These are phyloP conservation scores for Hyperoplus lanceolatus DNA, from an alignment of 2,797 vertebrate species.

Conservation along the genomic window DNA sequence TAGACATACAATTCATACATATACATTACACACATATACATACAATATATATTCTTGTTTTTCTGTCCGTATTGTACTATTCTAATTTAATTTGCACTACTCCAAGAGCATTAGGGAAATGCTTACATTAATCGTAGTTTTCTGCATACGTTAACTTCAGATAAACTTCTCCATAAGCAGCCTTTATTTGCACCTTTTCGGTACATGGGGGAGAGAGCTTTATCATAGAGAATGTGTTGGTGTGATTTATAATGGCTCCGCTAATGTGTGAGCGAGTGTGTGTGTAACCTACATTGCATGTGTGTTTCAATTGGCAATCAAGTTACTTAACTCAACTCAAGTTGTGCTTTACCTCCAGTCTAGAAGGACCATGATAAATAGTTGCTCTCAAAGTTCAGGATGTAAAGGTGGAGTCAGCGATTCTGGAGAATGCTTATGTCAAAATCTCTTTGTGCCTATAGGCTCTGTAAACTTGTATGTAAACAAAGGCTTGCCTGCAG, in stretches of 20 bases:
- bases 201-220: background rate
- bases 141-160: background rate
- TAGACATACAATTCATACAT: no score
- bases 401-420: background rate
- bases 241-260: constrained; percentile 21
- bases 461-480: no score
- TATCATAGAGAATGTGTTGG: background rate
- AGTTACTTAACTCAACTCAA: no score
- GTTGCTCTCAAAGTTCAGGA: background rate
- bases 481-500: no score
- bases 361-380: background rate
- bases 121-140: background rate
- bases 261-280: background rate
- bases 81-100: background rate
- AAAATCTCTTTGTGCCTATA: no score
- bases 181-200: background rate
- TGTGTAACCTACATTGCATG: no score
- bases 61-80: background rate
- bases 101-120: background rate
- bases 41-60: background rate
- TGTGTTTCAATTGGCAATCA: no score
- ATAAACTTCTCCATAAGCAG: background rate
- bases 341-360: background rate
- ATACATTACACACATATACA: no score
- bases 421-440: no score